These are phyloP conservation scores for Argyrosomus regius DNA, from an alignment of 2,797 vertebrate genomes.

Conservation along the genomic window DNA sequence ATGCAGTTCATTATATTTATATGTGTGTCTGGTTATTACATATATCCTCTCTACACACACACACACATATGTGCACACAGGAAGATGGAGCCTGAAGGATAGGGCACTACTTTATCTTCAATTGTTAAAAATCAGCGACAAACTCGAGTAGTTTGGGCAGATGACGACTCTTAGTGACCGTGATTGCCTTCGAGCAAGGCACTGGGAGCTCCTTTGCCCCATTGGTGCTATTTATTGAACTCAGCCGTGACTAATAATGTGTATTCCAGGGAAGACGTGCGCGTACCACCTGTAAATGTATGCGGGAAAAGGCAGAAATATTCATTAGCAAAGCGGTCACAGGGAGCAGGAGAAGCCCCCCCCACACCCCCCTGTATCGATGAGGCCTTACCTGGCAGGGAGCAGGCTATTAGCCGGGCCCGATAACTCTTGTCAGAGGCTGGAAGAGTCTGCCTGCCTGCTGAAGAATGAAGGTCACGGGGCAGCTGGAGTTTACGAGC, in stretches of 20 bases:
- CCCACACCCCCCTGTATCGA: slow-evolving; percentile 52
- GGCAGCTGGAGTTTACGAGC: slow-evolving; percentile 82
- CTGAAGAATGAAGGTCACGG: slow-evolving; percentile 88
- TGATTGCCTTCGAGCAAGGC: slow-evolving; percentile 49
- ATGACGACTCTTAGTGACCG: slow-evolving; percentile 11
- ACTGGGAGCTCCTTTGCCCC: background rate
- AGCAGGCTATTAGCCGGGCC: slow-evolving; percentile 83
- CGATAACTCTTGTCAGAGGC: slow-evolving; percentile 88
- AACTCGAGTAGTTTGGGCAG: slow-evolving; percentile 9
- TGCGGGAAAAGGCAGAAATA: slow-evolving; percentile 58
- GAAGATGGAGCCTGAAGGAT: slow-evolving; percentile 57
- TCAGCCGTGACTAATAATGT: slow-evolving; percentile 1
- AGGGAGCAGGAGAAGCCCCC: slow-evolving; percentile 53
- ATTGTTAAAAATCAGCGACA: slow-evolving; percentile 48
- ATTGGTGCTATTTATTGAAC: slow-evolving; percentile 3
- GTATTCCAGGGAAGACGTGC: background rate
- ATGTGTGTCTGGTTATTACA: slow-evolving; percentile 75
- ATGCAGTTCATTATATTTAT: slow-evolving; percentile 79
- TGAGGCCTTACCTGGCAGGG: slow-evolving; percentile 73
- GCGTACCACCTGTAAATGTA: slow-evolving; percentile 11
- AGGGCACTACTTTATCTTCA: slow-evolving; percentile 57
- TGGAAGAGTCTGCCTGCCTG: slow-evolving; percentile 75
- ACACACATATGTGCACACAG: slow-evolving; percentile 49
- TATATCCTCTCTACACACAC: slow-evolving; percentile 58
- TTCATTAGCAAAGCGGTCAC: slow-evolving; percentile 74